phyloP scores from a whole-genome alignment of 2,113 vertebrate species.

The Trematomus loennbergii region DNA sequence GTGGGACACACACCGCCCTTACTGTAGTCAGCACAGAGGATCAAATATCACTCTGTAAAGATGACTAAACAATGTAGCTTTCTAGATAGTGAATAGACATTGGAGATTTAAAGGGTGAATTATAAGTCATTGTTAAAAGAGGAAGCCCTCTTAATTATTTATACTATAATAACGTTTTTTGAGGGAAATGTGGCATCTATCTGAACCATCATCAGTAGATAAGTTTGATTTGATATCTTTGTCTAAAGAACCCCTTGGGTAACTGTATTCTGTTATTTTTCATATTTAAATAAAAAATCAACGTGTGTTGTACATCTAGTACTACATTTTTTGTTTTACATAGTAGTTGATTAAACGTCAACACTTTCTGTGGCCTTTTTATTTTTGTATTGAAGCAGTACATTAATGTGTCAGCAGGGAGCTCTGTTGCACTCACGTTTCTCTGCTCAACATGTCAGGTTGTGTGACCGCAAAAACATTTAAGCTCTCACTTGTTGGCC shows the following conservation, averaged over 20 bases:
- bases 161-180: not conserved
- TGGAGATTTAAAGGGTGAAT: not conserved
- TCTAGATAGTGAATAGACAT: not conserved
- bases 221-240: not conserved
- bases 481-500: not conserved
- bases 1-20: not conserved
- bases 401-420: conserved; percentile 35
- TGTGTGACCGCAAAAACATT: not conserved
- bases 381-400: not conserved
- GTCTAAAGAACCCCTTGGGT: not conserved
- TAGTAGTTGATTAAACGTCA: too few relatives aligned
- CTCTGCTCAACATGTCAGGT: not conserved
- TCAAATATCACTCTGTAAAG: conserved; percentile 8
- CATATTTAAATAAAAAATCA: not conserved
- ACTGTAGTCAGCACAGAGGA: not conserved
- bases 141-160: not conserved
- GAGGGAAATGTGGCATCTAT: too few relatives aligned
- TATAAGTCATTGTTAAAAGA: too few relatives aligned
- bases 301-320: too few relatives aligned
- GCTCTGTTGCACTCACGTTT: conserved; percentile 30
- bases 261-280: not conserved
- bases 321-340: too few relatives aligned
- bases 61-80: not conserved
- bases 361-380: too few relatives aligned
- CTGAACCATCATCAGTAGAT: not conserved